Evolutionary conservation across 2,888 invertebrate species (phyloP).

Genomic region (Nomada hirtipes): DNA sequence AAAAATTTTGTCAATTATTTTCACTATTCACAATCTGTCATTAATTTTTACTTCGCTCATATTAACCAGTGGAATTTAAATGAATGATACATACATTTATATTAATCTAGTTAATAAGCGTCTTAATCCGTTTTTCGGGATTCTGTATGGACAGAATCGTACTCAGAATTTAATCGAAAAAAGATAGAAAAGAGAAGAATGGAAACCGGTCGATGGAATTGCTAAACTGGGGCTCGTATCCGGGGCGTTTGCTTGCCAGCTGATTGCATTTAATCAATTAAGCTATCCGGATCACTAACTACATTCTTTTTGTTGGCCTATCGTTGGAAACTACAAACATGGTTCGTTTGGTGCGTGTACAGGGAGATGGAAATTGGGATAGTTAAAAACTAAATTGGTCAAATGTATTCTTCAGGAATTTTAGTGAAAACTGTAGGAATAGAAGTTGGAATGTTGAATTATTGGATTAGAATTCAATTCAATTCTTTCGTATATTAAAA

Average conservation of each 20-base stretch:
- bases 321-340: background rate
- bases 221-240: background rate
- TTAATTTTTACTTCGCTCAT: background rate
- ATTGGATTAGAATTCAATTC: no score
- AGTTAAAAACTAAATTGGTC: background rate
- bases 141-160: background rate
- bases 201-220: background rate
- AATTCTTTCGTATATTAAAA: background rate
- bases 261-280: constrained; percentile 21
- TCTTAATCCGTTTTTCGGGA: background rate
- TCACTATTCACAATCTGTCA: background rate
- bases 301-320: background rate
- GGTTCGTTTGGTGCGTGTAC: background rate
- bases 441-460: background rate
- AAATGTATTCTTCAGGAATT: no score
- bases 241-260: background rate
- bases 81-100: background rate
- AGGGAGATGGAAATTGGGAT: background rate
- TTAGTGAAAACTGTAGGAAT: background rate
- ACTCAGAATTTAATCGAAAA: background rate
- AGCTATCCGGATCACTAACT: background rate
- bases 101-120: no score
- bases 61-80: background rate
- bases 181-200: no score
- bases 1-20: background rate